These are phyloP conservation scores for Forbesichthys papilliferus DNA, from an alignment of 2,113 vertebrate genomes.

Conservation along the genomic window DNA sequence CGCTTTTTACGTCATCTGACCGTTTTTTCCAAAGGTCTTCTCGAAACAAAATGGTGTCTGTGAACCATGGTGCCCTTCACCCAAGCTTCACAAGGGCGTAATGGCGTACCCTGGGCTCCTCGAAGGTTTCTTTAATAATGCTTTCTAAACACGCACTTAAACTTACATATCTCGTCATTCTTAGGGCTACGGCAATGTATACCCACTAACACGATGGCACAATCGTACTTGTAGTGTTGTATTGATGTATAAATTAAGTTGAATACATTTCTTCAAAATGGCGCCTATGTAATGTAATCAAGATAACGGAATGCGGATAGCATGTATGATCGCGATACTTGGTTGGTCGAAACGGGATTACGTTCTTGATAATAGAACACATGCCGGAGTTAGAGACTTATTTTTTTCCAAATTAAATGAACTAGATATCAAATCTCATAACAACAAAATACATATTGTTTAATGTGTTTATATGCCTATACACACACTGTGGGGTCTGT, in stretches of 20 bases:
- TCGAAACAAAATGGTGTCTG: constrained; percentile 57
- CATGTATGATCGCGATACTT: not conserved
- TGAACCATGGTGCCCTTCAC: constrained; percentile 45
- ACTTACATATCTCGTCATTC: accelerated
- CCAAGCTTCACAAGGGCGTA: constrained; percentile 46
- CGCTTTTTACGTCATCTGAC: constrained; percentile 68
- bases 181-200: accelerated
- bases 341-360: not conserved
- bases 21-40: constrained; percentile 20
- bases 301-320: not conserved
- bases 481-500: too few species aligned
- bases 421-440: too few species aligned
- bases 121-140: not conserved
- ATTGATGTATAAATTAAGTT: constrained; percentile 2
- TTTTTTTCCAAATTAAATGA: not conserved
- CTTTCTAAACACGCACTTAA: accelerated
- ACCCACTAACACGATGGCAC: accelerated
- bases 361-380: not conserved
- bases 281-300: constrained; percentile 17
- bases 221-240: accelerated
- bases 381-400: not conserved
- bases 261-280: constrained; percentile 56
- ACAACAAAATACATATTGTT: too few species aligned
- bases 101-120: constrained; percentile 35
- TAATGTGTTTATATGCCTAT: too few species aligned